These are phyloP conservation scores for Girardia tigrina DNA, from an alignment of 2,888 invertebrate species.

Conservation along the genomic window DNA sequence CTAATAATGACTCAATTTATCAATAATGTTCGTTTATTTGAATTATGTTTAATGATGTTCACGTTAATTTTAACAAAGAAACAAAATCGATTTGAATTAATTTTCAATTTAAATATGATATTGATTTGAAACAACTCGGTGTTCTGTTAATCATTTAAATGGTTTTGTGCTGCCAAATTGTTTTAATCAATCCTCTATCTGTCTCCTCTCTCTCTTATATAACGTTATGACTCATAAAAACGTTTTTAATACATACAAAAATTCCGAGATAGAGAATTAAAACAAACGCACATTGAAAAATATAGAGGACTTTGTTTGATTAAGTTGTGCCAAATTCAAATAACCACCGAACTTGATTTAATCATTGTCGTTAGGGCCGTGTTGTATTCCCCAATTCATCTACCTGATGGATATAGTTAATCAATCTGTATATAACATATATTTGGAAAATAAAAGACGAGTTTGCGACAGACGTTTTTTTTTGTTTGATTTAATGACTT, in stretches of 20 bases:
- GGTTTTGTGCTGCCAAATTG: neutral
- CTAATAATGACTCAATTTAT: neutral
- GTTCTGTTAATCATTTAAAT: neutral
- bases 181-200: no score
- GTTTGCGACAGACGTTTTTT: slow-evolving; percentile 13
- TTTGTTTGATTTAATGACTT: neutral
- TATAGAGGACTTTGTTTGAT: neutral
- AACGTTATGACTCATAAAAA: neutral
- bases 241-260: neutral
- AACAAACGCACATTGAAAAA: no score
- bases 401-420: no score
- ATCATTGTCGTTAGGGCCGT: slow-evolving; percentile 15
- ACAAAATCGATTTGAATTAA: no score
- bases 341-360: no score
- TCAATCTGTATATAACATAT: no score
- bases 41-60: no score
- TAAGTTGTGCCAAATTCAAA: slow-evolving; percentile 18
- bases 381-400: neutral
- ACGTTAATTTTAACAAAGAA: no score
- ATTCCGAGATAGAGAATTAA: neutral
- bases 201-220: neutral
- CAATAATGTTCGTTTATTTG: no score
- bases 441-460: neutral
- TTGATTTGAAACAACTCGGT: no score
- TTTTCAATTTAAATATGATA: no score